Evolutionary conservation across 2,113 vertebrate genomes (phyloP), one percentile per base, ranked within the genome.

Genomic region (Sarotherodon lohbergeri): DNA sequence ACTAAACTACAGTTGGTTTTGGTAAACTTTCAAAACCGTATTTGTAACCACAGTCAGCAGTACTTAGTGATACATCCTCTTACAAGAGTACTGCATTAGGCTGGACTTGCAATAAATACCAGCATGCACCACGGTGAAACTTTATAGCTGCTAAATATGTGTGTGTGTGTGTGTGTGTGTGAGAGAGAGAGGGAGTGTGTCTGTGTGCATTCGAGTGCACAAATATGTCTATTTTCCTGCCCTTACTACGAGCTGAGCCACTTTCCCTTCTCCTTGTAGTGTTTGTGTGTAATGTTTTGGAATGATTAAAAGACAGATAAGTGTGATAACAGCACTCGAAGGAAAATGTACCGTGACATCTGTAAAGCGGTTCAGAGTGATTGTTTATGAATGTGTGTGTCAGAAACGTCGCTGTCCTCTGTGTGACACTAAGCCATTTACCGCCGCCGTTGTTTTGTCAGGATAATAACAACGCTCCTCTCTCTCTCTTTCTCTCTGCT

Each of bases 401-500:
- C 46, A 91, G 90, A 88, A 88, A 84, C 46, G 92, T 95, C 76
- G 68, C 88, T 92, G 95, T 94, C 92, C 93, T 96, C 94, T 93
- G 91, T 96, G 22, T 96, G 93, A 90, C 81, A 81, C 96, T 93
- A 66, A 80, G 93, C 81, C 56, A 41, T 95, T 83, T 90, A 54
- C 39, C 81, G 19, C 48, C 81, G 46, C 17, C 5, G 9, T 59
- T 61, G 48, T 56, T 41, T 86, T 81, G 76, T 87, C 66, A 16
- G 29, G 32, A 82, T 89, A 78, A 94, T 90, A 82, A 90, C 73
- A 46, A 13, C 6, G 4, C 10, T 54, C 22, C 36, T 71, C 76
- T 81, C 13, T 81, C 27, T 39, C 36, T 81, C 76, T 80, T 50
- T 81, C 57, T 89, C 11, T 68, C 32, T 54, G 54, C 17, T 61